Evolutionary conservation across 2,888 invertebrate species (phyloP).

Genomic region (Microctonus brassicae): DNA sequence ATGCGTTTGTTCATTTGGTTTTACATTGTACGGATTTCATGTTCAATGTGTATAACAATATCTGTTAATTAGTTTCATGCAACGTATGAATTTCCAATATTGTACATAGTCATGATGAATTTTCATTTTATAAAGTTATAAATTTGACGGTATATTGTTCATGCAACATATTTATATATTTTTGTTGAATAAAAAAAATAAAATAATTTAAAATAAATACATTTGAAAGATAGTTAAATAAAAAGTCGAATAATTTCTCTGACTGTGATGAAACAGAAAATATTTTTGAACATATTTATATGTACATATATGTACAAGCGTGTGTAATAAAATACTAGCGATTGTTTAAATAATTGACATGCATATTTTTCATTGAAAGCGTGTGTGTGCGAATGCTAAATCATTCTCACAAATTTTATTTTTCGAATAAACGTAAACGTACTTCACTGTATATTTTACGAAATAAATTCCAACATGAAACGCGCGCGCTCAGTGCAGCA

Average conservation of each 20-base stretch:
- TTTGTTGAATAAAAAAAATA: not conserved
- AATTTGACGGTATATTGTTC: too few species aligned
- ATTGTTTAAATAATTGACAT: slow-evolving; percentile 38
- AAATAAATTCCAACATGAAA: slow-evolving; percentile 31
- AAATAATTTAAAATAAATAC: not conserved
- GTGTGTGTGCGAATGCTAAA: slow-evolving; percentile 5
- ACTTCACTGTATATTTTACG: slow-evolving; percentile 22
- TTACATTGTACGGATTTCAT: not conserved
- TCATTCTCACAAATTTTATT: slow-evolving; percentile 39
- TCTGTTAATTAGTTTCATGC: not conserved
- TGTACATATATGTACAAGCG: too few species aligned
- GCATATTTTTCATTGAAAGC: slow-evolving; percentile 33
- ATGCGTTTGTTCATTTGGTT: not conserved
- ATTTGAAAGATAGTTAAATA: not conserved
- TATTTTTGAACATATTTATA: slow-evolving; percentile 5
- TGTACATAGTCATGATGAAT: not conserved
- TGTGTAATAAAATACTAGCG: too few species aligned
- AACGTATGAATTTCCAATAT: not conserved
- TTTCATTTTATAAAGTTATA: too few species aligned
- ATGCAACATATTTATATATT: too few species aligned
- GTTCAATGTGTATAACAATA: not conserved
- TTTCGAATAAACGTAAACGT: slow-evolving; percentile 38
- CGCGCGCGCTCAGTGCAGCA: slow-evolving; percentile 4
- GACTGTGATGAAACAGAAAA: not conserved
- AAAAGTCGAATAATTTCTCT: not conserved